A percentile compares a stretch with the other conserved stretches of the same genome.
Conservation (phyloP, 2,797 vertebrate species). For the Anguilla obscura region DNA sequence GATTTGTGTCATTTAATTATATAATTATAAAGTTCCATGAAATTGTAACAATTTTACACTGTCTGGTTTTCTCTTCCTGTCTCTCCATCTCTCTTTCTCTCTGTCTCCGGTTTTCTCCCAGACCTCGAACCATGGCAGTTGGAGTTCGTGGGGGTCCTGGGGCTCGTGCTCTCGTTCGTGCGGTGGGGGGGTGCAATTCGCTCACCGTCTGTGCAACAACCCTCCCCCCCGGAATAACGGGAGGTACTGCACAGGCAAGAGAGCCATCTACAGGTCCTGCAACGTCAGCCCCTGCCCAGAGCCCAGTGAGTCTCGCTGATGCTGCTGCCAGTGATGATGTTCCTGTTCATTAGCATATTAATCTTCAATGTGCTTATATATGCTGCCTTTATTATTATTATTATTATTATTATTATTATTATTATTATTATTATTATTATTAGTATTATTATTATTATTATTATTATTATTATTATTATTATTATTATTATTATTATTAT, state of each 20-base stretch:
- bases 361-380: no score
- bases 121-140: constrained; percentile 94
- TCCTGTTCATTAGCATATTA: no score
- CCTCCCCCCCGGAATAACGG: constrained; percentile 93
- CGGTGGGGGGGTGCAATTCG: constrained; percentile 92
- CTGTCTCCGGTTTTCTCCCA: constrained; percentile 57
- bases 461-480: no score
- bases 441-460: not conserved
- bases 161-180: constrained; percentile 89
- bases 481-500: no score
- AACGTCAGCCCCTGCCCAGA: constrained; percentile 75
- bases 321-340: not conserved
- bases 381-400: no score
- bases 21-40: not conserved
- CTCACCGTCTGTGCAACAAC: constrained; percentile 95
- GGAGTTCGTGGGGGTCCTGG: constrained; percentile 97
- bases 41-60: not conserved
- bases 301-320: constrained; percentile 71
- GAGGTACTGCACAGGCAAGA: constrained; percentile 92
- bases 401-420: no score
- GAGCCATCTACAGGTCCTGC: constrained; percentile 92
- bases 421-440: no score
- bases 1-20: not conserved
- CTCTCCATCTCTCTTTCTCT: constrained; percentile 42
- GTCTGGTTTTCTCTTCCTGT: not conserved